Conservation (phyloP, 2,888 invertebrate genomes). For the Stratiomys singularior region DNA sequence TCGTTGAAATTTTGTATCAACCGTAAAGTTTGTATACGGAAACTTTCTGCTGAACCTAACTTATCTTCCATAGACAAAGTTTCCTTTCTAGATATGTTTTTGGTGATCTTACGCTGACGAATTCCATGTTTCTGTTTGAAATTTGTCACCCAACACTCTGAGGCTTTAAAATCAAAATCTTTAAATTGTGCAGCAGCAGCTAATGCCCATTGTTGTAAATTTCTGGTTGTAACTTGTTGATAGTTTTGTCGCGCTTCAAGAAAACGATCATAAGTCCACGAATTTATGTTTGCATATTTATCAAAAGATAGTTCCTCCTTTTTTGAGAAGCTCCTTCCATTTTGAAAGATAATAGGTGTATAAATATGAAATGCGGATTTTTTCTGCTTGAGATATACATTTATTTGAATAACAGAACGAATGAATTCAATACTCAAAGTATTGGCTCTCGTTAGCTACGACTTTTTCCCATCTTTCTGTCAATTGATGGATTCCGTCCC, state of each 20-base stretch:
- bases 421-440: too few relatives aligned
- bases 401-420: too few relatives aligned
- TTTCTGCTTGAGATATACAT: too few relatives aligned
- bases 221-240: conserved; percentile 26
- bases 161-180: conserved; percentile 36
- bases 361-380: too few relatives aligned
- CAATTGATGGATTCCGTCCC: too few relatives aligned
- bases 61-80: conserved; percentile 26
- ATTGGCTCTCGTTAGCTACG: too few relatives aligned
- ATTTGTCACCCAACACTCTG: neutral
- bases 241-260: conserved; percentile 26
- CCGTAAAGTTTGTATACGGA: neutral
- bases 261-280: conserved; percentile 28
- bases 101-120: conserved; percentile 40
- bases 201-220: conserved; percentile 42
- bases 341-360: conserved; percentile 15
- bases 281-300: conserved; percentile 32
- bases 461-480: too few relatives aligned
- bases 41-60: neutral
- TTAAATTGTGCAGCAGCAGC: conserved; percentile 31
- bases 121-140: conserved; percentile 26
- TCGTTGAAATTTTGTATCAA: conserved; percentile 2
- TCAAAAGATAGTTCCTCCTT: conserved; percentile 44
- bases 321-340: conserved; percentile 33
- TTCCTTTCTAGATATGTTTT: conserved; percentile 36